A percentile compares a stretch with the other conserved stretches of the same genome.
These are phyloP conservation scores for Nematostella vectensis DNA, from an alignment of 92 coral and sea anemone species.

Conservation along the genomic window DNA sequence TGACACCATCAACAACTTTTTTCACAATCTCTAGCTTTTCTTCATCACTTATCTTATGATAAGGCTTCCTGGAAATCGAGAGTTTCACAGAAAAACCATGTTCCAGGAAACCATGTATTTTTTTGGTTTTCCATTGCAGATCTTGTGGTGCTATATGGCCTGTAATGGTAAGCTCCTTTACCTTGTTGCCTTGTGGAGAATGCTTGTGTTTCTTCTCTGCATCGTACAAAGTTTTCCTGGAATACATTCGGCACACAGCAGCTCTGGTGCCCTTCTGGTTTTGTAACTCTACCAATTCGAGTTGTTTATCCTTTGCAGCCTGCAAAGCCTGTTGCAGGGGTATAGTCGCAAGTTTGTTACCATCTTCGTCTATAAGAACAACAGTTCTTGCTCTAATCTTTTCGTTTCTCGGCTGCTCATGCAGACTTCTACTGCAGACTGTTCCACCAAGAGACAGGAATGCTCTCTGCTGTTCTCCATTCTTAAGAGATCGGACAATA, in stretches of 20 bases:
- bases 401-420: constrained; percentile 25
- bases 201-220: constrained; percentile 30
- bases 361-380: constrained; percentile 33
- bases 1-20: constrained; percentile 27
- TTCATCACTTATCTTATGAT: constrained; percentile 34
- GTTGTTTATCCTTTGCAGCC: constrained; percentile 28
- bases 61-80: constrained; percentile 38
- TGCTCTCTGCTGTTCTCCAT: too few relatives aligned
- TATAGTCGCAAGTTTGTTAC: constrained; percentile 30
- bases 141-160: constrained; percentile 58
- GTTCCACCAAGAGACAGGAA: too few relatives aligned
- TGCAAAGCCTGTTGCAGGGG: constrained; percentile 24
- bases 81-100: constrained; percentile 33
- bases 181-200: constrained; percentile 22
- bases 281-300: constrained; percentile 39
- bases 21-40: constrained; percentile 38
- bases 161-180: constrained; percentile 32
- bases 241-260: constrained; percentile 34
- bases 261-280: constrained; percentile 16
- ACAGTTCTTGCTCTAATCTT: constrained; percentile 16
- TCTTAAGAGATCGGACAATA: too few relatives aligned
- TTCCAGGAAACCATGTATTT: constrained; percentile 33
- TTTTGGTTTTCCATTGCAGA: constrained; percentile 49
- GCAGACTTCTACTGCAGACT: constrained; percentile 11
- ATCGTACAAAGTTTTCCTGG: constrained; percentile 19